Base-by-base conservation (phyloP, 2,888 invertebrate genomes). In the Orthosia cruda region DNA sequence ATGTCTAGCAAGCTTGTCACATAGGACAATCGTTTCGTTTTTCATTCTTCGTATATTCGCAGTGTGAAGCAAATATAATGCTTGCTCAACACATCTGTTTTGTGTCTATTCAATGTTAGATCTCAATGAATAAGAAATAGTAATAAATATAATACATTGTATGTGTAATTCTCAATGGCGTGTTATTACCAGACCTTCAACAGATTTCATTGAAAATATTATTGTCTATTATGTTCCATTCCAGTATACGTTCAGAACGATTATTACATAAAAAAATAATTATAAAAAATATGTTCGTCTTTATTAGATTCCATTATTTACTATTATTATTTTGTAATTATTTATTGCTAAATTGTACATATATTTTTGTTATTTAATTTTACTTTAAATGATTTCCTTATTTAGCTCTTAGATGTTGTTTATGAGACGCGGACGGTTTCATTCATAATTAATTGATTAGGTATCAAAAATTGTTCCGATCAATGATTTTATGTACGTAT, bases 341-440 rank as follows among this genome's bases (percentile, higher is more conserved):
- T 96, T 96, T 96, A 96, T 96, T 95, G 91, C 91, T 94, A 93
- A 95, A 95, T 93, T 96, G 96, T 96, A 96, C 90, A 96, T 96
- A 96, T 95, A 92, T 93, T 95, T 95, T 96, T 96, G 96, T 96
- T 96, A 96, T 96, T 96, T 96, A 96, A 96, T 96, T 96, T 95
- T 96, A 96, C 92, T 93, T 95, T 94, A 91, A 90, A 91, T 90
- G 87, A 93, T 93, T 94, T 94, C 91, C 80, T 81, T 87, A 85
- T 90, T 90, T 81, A 91, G 91, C 86, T 88, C 88, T 88, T 88
- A 89, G 78, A 89, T 90, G 81, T 87, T 88, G 74, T 85, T 91
- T 92, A 83, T 71, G 70, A 79, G 32, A 80, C 85, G 87, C 89
- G 85, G 85, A 87, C 81, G 83, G 75, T 82, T 84, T 78, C 80